Evolutionary conservation across 1,140 invertebrate genomes (phyloP).

Genomic region (Drosophila pruinosa): DNA sequence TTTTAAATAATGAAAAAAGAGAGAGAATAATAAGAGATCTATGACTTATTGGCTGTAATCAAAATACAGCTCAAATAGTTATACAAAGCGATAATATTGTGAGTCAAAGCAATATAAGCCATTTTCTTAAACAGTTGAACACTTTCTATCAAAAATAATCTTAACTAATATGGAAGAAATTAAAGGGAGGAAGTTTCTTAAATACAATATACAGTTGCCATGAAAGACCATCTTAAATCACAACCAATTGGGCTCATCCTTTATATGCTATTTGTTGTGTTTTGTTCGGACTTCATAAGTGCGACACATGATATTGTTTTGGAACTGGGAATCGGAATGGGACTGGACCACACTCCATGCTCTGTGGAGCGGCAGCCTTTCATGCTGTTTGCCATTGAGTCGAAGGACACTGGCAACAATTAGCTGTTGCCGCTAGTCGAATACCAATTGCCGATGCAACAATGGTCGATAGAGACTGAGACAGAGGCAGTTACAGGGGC

Average conservation of each 20-base stretch:
- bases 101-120: too few relatives aligned
- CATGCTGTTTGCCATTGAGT: conserved; percentile 63
- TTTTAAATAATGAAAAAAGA: too few relatives aligned
- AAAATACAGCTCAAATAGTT: too few relatives aligned
- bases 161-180: too few relatives aligned
- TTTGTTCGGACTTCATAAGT: background rate
- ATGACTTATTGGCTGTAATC: too few relatives aligned
- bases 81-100: too few relatives aligned
- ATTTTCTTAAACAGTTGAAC: too few relatives aligned
- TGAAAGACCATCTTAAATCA: too few relatives aligned
- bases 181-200: background rate
- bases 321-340: too few relatives aligned
- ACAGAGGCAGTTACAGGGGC: background rate
- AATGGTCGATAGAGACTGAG: background rate
- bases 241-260: background rate
- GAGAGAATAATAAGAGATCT: too few relatives aligned
- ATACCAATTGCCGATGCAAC: background rate
- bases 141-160: too few relatives aligned
- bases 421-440: conserved; percentile 20
- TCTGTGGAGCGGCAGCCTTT: conserved; percentile 39
- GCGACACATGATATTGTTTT: conserved; percentile 7
- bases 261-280: background rate
- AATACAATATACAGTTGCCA: too few relatives aligned
- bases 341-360: conserved; percentile 62
- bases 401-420: conserved; percentile 75